Percentiles rank a stretch among this genome's conserved stretches.
These are phyloP conservation scores for Pogonognathellus flavescens DNA, from an alignment of 1,140 invertebrate species.

Conservation along the genomic window DNA sequence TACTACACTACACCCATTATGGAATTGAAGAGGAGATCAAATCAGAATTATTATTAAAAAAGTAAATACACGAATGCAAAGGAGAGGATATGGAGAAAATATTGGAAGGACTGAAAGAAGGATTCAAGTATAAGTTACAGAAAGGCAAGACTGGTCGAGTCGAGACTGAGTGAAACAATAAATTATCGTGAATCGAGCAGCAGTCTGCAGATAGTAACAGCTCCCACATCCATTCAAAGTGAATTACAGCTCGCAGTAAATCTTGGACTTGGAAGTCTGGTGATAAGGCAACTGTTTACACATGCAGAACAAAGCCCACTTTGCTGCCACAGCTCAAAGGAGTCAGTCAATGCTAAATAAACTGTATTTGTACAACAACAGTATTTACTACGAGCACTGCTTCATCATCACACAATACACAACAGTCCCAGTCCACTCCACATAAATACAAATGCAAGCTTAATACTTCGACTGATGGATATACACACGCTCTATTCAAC, in stretches of 20 bases:
- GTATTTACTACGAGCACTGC: too few relatives aligned
- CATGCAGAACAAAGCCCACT: constrained; percentile 59
- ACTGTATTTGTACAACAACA: background rate
- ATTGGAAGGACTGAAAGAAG: background rate
- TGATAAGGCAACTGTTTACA: constrained; percentile 62
- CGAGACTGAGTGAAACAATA: constrained; percentile 57
- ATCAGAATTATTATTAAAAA: constrained; percentile 42
- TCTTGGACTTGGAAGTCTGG: constrained; percentile 50
- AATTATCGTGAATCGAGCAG: constrained; percentile 56
- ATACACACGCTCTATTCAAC: too few relatives aligned
- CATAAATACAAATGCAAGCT: background rate
- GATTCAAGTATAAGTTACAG: background rate
- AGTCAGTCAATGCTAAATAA: constrained; percentile 26
- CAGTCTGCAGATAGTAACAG: constrained; percentile 54
- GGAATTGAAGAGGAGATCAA: constrained; percentile 9
- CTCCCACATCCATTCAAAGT: constrained; percentile 58
- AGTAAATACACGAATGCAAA: background rate
- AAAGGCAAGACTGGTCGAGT: constrained; percentile 14
- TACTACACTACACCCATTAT: background rate
- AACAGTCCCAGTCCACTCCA: background rate
- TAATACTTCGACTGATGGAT: too few relatives aligned
- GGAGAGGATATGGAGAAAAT: constrained; percentile 6
- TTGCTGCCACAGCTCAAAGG: constrained; percentile 36
- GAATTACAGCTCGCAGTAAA: constrained; percentile 60
- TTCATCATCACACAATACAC: too few relatives aligned